Percentiles rank a stretch among this genome's conserved stretches.
These are phyloP conservation scores for Carassius auratus DNA, from an alignment of 2,113 vertebrate genomes.

Conservation along the genomic window DNA sequence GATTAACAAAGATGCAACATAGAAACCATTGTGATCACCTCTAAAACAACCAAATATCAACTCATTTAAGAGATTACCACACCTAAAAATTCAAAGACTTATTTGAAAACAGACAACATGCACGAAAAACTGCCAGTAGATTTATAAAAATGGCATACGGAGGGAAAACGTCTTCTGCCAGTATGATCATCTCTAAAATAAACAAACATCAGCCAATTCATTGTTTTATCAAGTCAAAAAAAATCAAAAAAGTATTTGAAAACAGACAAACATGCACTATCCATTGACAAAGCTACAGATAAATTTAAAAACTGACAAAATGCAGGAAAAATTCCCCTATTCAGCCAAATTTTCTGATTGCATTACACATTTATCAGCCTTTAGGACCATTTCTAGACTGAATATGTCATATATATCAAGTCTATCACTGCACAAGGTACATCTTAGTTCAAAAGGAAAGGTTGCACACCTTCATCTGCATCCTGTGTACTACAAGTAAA, in stretches of 20 bases:
- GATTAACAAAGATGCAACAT: neutral
- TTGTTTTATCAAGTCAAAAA: neutral
- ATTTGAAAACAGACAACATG: neutral
- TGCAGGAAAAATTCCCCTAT: too few species aligned
- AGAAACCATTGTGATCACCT: neutral
- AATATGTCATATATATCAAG: neutral
- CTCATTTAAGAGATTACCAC: neutral
- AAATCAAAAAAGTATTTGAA: neutral
- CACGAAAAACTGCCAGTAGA: neutral
- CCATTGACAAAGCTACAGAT: neutral
- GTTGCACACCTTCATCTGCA: neutral
- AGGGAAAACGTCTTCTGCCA: neutral
- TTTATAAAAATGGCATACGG: too few species aligned
- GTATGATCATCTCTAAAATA: neutral
- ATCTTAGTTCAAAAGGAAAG: constrained; percentile 2
- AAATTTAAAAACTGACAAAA: neutral
- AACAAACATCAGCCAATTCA: neutral
- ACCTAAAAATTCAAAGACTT: neutral
- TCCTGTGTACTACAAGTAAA: neutral
- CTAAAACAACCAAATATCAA: neutral
- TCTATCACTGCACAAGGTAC: neutral
- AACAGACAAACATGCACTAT: neutral
- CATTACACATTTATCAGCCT: too few species aligned
- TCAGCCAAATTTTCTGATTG: too few species aligned
- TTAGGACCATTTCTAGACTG: neutral